A percentile compares a stretch with the other conserved stretches of the same genome.
phyloP scores from a whole-genome alignment of 2,888 invertebrate genomes.

The Hyposoter dolosus region DNA sequence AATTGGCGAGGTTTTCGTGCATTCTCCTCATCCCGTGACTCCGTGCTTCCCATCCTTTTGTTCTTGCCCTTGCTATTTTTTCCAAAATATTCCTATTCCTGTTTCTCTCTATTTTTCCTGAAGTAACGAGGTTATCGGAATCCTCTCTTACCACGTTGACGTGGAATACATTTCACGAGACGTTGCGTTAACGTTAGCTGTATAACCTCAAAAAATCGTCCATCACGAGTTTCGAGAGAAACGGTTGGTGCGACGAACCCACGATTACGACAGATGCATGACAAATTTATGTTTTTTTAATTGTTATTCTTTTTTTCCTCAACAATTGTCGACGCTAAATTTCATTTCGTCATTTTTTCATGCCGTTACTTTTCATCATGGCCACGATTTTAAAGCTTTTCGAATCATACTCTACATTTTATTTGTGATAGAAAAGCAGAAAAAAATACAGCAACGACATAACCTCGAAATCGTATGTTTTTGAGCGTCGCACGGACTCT shows the following conservation, averaged over 20 bases:
- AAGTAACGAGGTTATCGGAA: no score
- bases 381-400: background rate
- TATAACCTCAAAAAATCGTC: constrained; percentile 24
- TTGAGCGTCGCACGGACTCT: background rate
- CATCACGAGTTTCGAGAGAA: constrained; percentile 8
- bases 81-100: background rate
- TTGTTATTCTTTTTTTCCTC: background rate
- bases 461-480: constrained; percentile 5
- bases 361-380: background rate
- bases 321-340: background rate
- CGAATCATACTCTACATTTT: background rate
- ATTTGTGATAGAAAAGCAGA: background rate
- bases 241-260: constrained; percentile 11
- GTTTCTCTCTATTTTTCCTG: background rate
- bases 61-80: background rate
- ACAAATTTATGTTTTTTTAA: constrained; percentile 5
- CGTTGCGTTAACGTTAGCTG: constrained; percentile 11
- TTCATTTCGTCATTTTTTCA: background rate
- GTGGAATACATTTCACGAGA: background rate
- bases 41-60: background rate
- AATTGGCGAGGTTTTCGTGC: constrained; percentile 6
- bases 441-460: constrained; percentile 9
- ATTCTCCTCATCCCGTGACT: background rate
- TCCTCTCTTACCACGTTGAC: background rate
- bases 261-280: constrained; percentile 20